A percentile compares a stretch with the other conserved stretches of the same genome.
phyloP scores from a whole-genome alignment of 1,140 invertebrate species.

The Helicoverpa zea region DNA sequence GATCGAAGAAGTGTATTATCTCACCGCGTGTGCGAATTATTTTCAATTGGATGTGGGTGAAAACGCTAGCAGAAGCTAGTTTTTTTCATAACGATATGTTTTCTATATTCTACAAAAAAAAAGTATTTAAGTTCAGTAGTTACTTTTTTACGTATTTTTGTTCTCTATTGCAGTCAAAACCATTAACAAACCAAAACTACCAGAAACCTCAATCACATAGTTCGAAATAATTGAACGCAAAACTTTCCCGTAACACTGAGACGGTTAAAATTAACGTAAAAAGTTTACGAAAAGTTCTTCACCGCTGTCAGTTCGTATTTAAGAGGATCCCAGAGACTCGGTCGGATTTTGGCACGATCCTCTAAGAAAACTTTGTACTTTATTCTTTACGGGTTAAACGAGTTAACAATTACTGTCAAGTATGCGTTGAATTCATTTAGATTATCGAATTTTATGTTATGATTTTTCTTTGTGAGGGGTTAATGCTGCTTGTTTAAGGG shows the following conservation, averaged over 20 bases:
- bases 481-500: too few relatives aligned
- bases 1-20: too few relatives aligned
- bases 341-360: slow-evolving; percentile 21
- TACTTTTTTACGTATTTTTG: too few relatives aligned
- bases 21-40: too few relatives aligned
- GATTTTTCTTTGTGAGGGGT: not conserved
- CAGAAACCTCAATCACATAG: not conserved
- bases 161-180: too few relatives aligned
- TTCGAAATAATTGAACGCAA: not conserved
- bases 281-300: slow-evolving; percentile 10
- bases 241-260: not conserved
- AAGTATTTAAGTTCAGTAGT: too few relatives aligned
- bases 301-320: slow-evolving; percentile 31
- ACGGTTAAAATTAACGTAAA: slow-evolving; percentile 24
- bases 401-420: slow-evolving; percentile 28
- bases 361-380: slow-evolving; percentile 28
- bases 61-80: too few relatives aligned
- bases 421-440: not conserved
- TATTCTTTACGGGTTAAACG: slow-evolving; percentile 18
- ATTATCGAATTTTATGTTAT: not conserved
- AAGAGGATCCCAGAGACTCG: slow-evolving; percentile 1
- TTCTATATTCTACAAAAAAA: too few relatives aligned
- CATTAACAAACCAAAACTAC: not conserved
- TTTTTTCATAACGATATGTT: too few relatives aligned
- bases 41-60: too few relatives aligned